Percentiles rank a stretch among this genome's conserved stretches.
These are phyloP conservation scores for Schrankia costaestrigalis DNA, from an alignment of 2,888 invertebrate species.

Conservation along the genomic window DNA sequence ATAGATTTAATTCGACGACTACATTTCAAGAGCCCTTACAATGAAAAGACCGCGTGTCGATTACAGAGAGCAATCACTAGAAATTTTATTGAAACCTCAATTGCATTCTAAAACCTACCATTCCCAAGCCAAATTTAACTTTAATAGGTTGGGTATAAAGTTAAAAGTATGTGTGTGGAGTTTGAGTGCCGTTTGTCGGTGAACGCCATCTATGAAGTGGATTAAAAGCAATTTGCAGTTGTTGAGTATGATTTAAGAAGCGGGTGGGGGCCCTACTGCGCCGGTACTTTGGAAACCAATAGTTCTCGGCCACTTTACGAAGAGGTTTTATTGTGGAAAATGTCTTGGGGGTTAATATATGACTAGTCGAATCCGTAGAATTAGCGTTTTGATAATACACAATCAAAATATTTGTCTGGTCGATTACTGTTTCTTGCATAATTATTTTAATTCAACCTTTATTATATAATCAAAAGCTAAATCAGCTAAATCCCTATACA, in stretches of 20 bases:
- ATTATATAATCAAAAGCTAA: no score
- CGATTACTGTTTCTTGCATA: no score
- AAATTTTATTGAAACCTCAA: slow-evolving; percentile 51
- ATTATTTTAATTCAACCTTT: no score
- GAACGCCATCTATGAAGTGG: slow-evolving; percentile 63
- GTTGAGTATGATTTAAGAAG: slow-evolving; percentile 60
- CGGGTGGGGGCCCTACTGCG: slow-evolving; percentile 26
- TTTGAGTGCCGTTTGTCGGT: slow-evolving; percentile 50
- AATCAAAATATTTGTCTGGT: no score
- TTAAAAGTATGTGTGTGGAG: slow-evolving; percentile 3
- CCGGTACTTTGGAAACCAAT: slow-evolving; percentile 24
- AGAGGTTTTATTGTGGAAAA: slow-evolving; percentile 18
- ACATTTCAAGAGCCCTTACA: slow-evolving; percentile 22
- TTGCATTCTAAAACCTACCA: slow-evolving; percentile 46
- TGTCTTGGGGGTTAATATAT: no score
- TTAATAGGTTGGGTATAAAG: slow-evolving; percentile 17
- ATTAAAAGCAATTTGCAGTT: slow-evolving; percentile 70
- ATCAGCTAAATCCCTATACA: no score
- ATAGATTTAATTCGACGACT: slow-evolving; percentile 37
- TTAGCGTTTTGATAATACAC: no score
- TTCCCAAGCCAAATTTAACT: slow-evolving; percentile 12
- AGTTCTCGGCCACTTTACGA: slow-evolving; percentile 19
- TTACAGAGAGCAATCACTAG: slow-evolving; percentile 53
- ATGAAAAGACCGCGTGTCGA: slow-evolving; percentile 48
- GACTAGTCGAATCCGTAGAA: no score